A percentile compares a stretch with the other conserved stretches of the same genome.
Conservation (phyloP, 1,140 invertebrate genomes). For the Agrilus planipennis region DNA sequence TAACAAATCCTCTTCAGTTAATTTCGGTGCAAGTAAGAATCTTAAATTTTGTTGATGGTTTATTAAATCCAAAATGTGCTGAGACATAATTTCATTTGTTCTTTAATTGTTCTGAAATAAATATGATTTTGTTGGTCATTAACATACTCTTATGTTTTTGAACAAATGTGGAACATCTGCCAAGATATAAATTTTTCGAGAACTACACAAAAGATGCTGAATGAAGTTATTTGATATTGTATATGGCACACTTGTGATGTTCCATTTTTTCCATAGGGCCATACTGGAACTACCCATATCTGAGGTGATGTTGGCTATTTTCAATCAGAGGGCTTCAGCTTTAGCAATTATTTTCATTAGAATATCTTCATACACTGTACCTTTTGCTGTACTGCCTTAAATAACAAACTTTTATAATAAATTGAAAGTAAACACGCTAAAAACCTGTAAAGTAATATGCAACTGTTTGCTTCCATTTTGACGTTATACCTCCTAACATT, state of each 20-base stretch:
- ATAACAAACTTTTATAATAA: too few species aligned
- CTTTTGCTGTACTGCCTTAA: slow-evolving; percentile 8
- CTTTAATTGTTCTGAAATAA: background rate
- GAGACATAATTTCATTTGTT: background rate
- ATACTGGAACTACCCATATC: slow-evolving; percentile 7
- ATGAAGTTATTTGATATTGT: background rate
- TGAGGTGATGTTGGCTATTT: slow-evolving; percentile 10
- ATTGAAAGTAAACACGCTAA: too few species aligned
- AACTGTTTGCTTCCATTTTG: slow-evolving; percentile 13
- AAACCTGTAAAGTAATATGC: slow-evolving; percentile 14
- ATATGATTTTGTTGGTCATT: slow-evolving; percentile 1
- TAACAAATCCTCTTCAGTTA: slow-evolving; percentile 3
- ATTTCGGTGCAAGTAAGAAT: slow-evolving; percentile 2
- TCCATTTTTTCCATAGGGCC: slow-evolving; percentile 4
- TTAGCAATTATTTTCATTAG: slow-evolving; percentile 10
- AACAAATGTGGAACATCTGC: slow-evolving; percentile 2
- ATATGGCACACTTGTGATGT: slow-evolving; percentile 1
- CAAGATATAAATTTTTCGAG: background rate
- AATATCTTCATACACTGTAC: slow-evolving; percentile 7
- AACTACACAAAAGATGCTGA: background rate
- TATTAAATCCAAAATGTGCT: background rate
- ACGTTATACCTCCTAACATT: slow-evolving; percentile 10
- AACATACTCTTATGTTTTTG: background rate
- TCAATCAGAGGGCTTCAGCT: slow-evolving; percentile 6
- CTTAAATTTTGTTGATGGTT: background rate